Base-by-base conservation (phyloP, 2,888 invertebrate species). In the Erebia aethiops region DNA sequence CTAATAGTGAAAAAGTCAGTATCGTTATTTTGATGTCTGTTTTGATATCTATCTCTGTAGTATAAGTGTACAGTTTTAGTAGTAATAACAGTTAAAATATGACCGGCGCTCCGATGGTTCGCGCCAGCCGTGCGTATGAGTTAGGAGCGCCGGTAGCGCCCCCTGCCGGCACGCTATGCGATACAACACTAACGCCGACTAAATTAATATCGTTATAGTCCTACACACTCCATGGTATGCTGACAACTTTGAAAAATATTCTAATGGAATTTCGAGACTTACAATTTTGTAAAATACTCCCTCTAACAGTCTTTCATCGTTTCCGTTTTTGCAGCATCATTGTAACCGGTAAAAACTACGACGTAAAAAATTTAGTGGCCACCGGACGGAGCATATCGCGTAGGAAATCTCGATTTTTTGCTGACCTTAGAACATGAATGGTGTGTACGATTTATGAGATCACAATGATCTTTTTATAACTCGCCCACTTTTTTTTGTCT, bases 401-500 rank as follows among this genome's bases (percentile, higher is more conserved):
- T 88, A 92, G 91, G 91, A 91, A 91, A 92, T 92, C 91, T 87
- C 78, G 78, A 76, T 84, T 90, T 91, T 91, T 91, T 82, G 83
- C 83, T 78, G 78, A 84, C 78, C 81, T 83, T 84, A 86, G 86
- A 88, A 88, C 92, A 91, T 92, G 91, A 92, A 92, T 91, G 91
- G 91, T 90, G 86, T 84, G 84, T 88, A 91, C 89, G 87, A 92
- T 92, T 92, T 92, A 92, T 91, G 91, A 87, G 89, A 90, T 91
- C 90, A 89, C 88, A 89, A 83, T 86, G 87, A 87, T 89, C 90
- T 91, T 88, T 90, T 90, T 91, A 87, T 87, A 87, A 87, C 85
- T 82, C 84, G 83, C 85, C 86, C 83, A 74, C 82, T 85, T 85
- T 86, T 85, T 86, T 88, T 88, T 81, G 80, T 87, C 87, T 86